Evolutionary conservation across 2,888 invertebrate species (phyloP).

Genomic region (Augiades crinisus): DNA sequence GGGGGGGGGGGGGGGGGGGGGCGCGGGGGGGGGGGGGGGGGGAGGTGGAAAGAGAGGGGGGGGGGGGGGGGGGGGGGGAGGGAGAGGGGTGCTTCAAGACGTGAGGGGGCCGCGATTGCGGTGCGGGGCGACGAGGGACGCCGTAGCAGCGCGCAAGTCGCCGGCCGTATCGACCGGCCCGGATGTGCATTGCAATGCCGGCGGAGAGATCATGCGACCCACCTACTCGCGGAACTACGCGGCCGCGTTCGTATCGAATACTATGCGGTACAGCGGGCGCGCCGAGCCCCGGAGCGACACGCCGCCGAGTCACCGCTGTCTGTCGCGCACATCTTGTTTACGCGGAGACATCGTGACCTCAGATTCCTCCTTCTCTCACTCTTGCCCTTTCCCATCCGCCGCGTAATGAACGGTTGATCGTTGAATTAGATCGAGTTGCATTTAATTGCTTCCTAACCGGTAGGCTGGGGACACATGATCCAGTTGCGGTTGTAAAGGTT

Average conservation of each 20-base stretch:
- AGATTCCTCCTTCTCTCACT: constrained; percentile 21
- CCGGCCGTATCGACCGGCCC: constrained; percentile 75
- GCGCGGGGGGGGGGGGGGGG: too few relatives aligned
- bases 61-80: too few relatives aligned
- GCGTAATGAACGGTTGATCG: constrained; percentile 24
- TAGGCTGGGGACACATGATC: constrained; percentile 24
- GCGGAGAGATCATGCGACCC: constrained; percentile 63
- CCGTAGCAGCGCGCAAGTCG: constrained; percentile 73
- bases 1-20: too few relatives aligned
- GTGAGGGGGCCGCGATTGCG: constrained; percentile 45
- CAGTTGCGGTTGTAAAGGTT: constrained; percentile 30
- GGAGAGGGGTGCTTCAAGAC: constrained; percentile 39
- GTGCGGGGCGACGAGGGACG: constrained; percentile 51
- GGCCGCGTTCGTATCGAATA: constrained; percentile 42
- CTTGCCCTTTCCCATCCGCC: constrained; percentile 30
- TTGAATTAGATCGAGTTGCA: not conserved
- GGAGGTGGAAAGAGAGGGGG: too few relatives aligned
- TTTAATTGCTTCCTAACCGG: constrained; percentile 13
- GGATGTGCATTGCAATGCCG: constrained; percentile 74
- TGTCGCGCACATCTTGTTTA: constrained; percentile 30
- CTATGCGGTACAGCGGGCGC: constrained; percentile 30
- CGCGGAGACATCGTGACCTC: constrained; percentile 15
- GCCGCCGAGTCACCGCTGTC: constrained; percentile 28
- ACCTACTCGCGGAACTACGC: constrained; percentile 56
- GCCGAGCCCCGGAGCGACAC: constrained; percentile 31